A percentile compares a stretch with the other conserved stretches of the same genome.
Conservation (phyloP, 2,888 invertebrate species). For the Synanthedon tipuliformis region DNA sequence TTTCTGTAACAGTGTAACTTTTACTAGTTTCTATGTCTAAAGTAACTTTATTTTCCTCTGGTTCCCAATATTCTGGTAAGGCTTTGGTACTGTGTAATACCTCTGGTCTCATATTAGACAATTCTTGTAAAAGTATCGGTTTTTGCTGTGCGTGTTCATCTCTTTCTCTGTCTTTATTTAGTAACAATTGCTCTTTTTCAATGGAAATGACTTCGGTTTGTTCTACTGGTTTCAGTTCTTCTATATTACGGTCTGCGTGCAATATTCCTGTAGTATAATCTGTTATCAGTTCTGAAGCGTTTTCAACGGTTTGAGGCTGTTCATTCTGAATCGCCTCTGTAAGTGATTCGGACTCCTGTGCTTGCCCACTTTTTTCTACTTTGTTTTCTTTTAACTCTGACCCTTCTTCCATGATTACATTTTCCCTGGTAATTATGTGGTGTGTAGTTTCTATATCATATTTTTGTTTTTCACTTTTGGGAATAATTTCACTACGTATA, state of each 20-base stretch:
- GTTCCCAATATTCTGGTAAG: constrained; percentile 15
- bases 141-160: constrained; percentile 29
- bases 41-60: constrained; percentile 24
- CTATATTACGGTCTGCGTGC: constrained; percentile 14
- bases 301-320: constrained; percentile 24
- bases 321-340: constrained; percentile 22
- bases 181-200: constrained; percentile 28
- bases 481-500: constrained; percentile 15
- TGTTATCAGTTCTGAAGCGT: constrained; percentile 6
- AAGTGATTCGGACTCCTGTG: constrained; percentile 14
- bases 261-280: constrained; percentile 7
- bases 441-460: constrained; percentile 27
- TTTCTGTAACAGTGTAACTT: constrained; percentile 34
- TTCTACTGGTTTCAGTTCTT: constrained; percentile 16
- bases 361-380: constrained; percentile 21
- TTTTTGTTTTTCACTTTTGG: constrained; percentile 19
- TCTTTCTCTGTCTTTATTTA: constrained; percentile 21
- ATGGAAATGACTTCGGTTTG: constrained; percentile 18
- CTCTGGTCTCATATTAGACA: constrained; percentile 25
- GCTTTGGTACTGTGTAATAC: constrained; percentile 28
- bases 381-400: constrained; percentile 17
- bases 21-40: constrained; percentile 33
- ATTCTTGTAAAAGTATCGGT: constrained; percentile 28
- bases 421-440: constrained; percentile 42
- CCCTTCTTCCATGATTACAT: constrained; percentile 31